phyloP scores from a whole-genome alignment of 2,888 invertebrate genomes.

The Clitarchus hookeri region DNA sequence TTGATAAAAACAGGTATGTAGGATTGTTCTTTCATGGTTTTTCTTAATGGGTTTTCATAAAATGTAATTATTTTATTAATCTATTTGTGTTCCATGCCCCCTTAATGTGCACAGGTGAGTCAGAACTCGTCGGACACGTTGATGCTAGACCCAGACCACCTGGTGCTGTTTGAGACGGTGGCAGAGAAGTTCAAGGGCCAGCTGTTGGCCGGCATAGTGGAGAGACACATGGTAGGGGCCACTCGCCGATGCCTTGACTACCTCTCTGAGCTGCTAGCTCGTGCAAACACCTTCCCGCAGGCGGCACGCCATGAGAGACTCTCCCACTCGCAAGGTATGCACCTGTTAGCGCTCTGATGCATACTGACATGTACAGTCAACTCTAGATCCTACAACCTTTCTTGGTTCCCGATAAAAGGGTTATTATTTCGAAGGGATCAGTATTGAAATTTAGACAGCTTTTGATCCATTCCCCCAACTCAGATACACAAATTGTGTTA shows the following conservation, averaged over 20 bases:
- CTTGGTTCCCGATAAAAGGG: too few species aligned
- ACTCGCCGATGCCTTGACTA: constrained; percentile 76
- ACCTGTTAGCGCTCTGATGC: background rate
- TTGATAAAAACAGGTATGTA: too few species aligned
- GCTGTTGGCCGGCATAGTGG: constrained; percentile 70
- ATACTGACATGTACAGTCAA: background rate
- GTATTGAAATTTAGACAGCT: too few species aligned
- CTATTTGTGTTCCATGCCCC: too few species aligned
- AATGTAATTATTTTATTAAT: too few species aligned
- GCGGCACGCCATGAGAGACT: background rate
- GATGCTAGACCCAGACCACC: constrained; percentile 67
- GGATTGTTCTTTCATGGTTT: too few species aligned
- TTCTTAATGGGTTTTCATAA: too few species aligned
- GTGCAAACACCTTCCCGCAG: constrained; percentile 55
- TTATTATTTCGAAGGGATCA: too few species aligned
- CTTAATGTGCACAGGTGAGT: constrained; percentile 57
- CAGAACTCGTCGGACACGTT: constrained; percentile 77
- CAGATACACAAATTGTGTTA: too few species aligned
- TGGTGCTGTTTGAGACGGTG: constrained; percentile 80
- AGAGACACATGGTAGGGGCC: constrained; percentile 66
- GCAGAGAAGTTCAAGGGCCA: constrained; percentile 85
- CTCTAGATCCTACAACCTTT: background rate
- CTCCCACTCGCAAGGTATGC: constrained; percentile 18
- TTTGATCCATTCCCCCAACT: too few species aligned
- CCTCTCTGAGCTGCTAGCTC: constrained; percentile 73